A percentile compares a stretch with the other conserved stretches of the same genome.
Conservation (phyloP, 92 coral and sea anemone species). For the Nematostella vectensis region DNA sequence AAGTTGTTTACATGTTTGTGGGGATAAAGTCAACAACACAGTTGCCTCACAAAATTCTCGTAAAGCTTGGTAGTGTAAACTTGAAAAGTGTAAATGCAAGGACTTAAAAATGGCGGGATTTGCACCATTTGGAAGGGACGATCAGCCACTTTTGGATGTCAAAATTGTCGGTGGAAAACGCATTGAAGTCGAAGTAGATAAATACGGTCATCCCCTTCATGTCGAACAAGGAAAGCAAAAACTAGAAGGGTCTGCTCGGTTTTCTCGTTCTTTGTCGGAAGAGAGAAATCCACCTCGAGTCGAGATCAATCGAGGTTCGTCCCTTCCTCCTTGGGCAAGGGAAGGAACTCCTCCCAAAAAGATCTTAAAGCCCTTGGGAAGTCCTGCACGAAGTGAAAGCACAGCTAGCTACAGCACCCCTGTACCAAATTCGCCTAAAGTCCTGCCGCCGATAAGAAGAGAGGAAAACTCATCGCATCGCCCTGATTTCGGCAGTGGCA, state of each 20-base stretch:
- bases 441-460: constrained; percentile 56
- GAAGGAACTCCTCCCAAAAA: constrained; percentile 66
- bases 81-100: too few species aligned
- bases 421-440: constrained; percentile 22
- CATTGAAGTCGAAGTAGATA: constrained; percentile 62
- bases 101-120: constrained; percentile 58
- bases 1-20: too few species aligned
- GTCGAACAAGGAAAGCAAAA: constrained; percentile 1
- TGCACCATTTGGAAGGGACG: constrained; percentile 88
- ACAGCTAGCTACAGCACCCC: constrained; percentile 3
- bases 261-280: constrained; percentile 17
- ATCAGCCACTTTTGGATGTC: constrained; percentile 66
- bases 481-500: neutral
- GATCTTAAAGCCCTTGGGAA: constrained; percentile 28
- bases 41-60: neutral
- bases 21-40: too few species aligned
- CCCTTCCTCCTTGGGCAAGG: constrained; percentile 59
- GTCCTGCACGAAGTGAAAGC: constrained; percentile 4
- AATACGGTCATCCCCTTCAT: constrained; percentile 43
- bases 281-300: neutral
- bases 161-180: constrained; percentile 76
- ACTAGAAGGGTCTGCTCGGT: constrained; percentile 3
- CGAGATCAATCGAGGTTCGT: constrained; percentile 14
- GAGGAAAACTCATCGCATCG: neutral
- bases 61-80: too few species aligned